Base-by-base conservation (phyloP, 92 coral and sea anemone species). In the Zoanthus sociatus region DNA sequence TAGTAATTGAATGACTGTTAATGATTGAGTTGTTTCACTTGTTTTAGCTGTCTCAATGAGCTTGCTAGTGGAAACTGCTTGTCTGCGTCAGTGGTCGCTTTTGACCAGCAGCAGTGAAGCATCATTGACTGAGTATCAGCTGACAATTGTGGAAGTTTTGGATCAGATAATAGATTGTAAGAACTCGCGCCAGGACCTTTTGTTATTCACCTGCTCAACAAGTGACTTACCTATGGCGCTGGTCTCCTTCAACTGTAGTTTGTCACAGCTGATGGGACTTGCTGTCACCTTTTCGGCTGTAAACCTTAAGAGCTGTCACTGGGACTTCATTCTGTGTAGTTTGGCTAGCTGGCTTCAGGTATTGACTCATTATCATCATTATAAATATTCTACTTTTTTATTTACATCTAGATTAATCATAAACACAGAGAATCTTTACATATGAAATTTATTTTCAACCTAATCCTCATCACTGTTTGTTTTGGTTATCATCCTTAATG, bases 291-390 rank as follows among this genome's bases (percentile, higher is more conserved):
- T 88, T 71, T 82, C 88, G 21, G 67, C 97, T 1, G 77, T 77
- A 18, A 51, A 87, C 68, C 83, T 97, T 67, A 92, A 47, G 76
- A 77, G 87, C 44, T 77, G 77, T 33, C 92, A 93, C 58, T 97
- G 99, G 99, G 99, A 97, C 88, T 93, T 97, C 88, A 63, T 93
- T 15, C 92, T 95, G 67, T 97, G 99, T 86, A 90, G 93, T 16
- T 77, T 95, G 90, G 94, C 95, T 67, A 98, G 96, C 11, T 97
- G 99, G 99, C 87, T 97, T 45, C 98, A 96, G 98, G 98, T 96
- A 84, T 12, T 14, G 16, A 13, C 5, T 6, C 47, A 9, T 14
- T 12, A 21, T 47, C 61, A 78, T 9, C 33, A 30, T 16, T 78
- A 15, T 15, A 10, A 31, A 58, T 37, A 37, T 37, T 37, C 2